Evolutionary conservation across 2,888 invertebrate species (phyloP).

Genomic region (Macroteleia sp.): DNA sequence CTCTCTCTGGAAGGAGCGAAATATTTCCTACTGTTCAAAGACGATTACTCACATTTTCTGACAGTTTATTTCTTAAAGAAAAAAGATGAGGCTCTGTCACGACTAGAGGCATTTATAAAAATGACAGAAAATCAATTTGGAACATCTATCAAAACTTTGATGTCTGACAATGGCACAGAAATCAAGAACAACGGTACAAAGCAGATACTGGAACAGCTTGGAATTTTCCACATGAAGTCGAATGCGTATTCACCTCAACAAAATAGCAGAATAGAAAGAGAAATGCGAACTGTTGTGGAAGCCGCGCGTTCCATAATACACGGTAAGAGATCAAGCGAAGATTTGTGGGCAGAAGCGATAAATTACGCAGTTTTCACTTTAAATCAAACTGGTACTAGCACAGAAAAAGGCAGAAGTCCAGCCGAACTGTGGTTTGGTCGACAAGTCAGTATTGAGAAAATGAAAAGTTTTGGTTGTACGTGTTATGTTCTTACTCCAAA

Average conservation of each 20-base stretch:
- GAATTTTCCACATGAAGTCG: background rate
- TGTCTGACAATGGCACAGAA: conserved; percentile 4
- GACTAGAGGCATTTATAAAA: conserved; percentile 1
- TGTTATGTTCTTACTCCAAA: no score
- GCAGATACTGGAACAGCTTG: background rate
- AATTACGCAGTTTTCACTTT: no score
- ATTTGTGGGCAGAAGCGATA: no score
- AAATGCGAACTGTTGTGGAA: conserved; percentile 5
- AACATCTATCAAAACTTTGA: background rate
- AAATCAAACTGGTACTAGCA: no score
- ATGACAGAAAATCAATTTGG: conserved; percentile 1
- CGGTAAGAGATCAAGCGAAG: background rate
- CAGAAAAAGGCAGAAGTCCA: no score
- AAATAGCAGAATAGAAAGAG: background rate
- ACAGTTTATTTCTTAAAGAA: background rate
- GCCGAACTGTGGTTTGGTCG: no score
- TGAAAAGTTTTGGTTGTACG: no score
- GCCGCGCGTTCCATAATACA: background rate
- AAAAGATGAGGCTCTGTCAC: conserved; percentile 8
- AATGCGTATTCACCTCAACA: background rate
- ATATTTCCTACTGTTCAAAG: background rate
- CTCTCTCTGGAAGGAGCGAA: background rate
- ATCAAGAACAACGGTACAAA: background rate
- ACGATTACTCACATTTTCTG: background rate
- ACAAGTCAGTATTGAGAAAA: no score